Evolutionary conservation across 1,140 invertebrate species (phyloP), one percentile per base, ranked within the genome.

Genomic region (Drosophila hydei): DNA sequence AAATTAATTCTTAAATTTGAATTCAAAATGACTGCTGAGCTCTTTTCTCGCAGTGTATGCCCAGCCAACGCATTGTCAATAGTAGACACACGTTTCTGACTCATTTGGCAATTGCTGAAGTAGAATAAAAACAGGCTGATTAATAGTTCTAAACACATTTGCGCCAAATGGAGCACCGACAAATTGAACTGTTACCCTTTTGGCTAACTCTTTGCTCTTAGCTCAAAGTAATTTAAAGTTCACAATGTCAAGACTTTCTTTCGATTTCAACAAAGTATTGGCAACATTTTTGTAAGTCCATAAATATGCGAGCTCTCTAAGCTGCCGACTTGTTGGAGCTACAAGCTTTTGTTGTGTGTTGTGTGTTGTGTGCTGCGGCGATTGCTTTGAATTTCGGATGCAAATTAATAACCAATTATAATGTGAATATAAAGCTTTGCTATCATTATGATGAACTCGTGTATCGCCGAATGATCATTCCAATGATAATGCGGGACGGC

Each of bases 381-480:
- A 36, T 45, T 45, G 68, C 59, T 79, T 76, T 83, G 76, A 76
- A 79, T 84, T 33, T 68, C 52, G 42, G 64, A 84, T 84, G 80
- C 81, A 87, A 84, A 84, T 84, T 87, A 84, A 84, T 84, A 87
- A 64, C 58, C 77, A 77, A 84, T 87, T 84, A 72, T 80, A 74
- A 70, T 84, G 77, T 75, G 72, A 76, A 83, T 79, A 64, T 79
- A 75, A 72, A 79, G 21, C 62, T 56, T 30, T 21, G 43, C 21
- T 27, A 21, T 42, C 25, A 63, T 63, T 54, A 64, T 51, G 56
- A 23, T 38, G 33, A 51, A 33, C 43, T 42, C 27, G 55, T 59
- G 43, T 47, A 47, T 19, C 56, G 16, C 38, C 23, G 18, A 19
- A 27, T 50, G 36, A 18, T 69, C 42, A 45, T 43, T 43, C 18